phyloP scores from a whole-genome alignment of 2,797 vertebrate species.

The Octomys mimax region DNA sequence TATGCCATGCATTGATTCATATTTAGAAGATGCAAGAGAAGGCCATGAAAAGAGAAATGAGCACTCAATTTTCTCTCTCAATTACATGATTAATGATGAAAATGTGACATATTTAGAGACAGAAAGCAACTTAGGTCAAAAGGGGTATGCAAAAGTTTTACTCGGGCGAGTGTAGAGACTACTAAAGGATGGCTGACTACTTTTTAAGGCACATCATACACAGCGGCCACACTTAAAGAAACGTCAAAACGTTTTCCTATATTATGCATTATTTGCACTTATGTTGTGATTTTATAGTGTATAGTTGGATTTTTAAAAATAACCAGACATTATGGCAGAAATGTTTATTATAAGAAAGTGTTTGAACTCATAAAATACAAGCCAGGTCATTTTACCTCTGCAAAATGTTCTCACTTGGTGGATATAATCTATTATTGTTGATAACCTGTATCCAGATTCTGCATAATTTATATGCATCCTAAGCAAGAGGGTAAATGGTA shows the following conservation, averaged over 20 bases:
- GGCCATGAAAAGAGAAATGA: neutral
- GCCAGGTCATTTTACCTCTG: neutral
- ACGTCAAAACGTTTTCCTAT: neutral
- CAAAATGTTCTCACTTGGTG: neutral
- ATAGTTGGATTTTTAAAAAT: neutral
- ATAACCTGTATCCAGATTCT: neutral
- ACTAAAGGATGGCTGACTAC: neutral
- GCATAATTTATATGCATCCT: neutral
- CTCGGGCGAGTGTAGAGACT: neutral
- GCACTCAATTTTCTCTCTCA: neutral
- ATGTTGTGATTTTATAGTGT: neutral
- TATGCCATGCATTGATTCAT: neutral
- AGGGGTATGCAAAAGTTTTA: neutral
- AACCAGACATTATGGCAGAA: neutral
- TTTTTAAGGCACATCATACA: neutral
- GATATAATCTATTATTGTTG: neutral
- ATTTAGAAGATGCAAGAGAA: neutral
- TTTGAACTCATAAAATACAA: conserved; percentile 25
- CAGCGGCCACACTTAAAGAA: neutral
- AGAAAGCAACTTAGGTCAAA: neutral
- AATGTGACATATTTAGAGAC: neutral
- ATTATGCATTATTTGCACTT: neutral
- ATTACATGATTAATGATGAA: neutral
- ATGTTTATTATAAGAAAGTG: neutral
- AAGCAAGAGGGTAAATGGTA: neutral